These are phyloP conservation scores for Myotis lucifugus DNA, from an alignment of 2,113 vertebrate genomes.

Conservation along the genomic window DNA sequence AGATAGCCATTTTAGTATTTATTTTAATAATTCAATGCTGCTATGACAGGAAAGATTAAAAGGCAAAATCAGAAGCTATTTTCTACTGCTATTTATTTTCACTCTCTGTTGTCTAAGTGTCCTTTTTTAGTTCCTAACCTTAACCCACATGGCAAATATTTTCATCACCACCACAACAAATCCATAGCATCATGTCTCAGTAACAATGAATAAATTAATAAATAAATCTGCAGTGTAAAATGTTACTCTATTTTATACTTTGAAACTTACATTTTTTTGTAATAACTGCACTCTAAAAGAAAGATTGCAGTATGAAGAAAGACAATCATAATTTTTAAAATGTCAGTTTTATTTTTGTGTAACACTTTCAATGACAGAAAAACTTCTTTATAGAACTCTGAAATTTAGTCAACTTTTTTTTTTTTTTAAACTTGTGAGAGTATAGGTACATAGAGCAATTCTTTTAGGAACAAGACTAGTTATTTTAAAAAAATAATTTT, in stretches of 20 bases:
- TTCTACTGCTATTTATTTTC: not conserved
- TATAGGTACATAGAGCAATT: not conserved
- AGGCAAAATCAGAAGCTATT: not conserved
- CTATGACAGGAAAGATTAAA: not conserved
- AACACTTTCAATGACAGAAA: not conserved
- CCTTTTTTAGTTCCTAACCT: not conserved
- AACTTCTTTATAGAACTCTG: not conserved
- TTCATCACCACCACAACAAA: not conserved
- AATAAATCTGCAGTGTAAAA: not conserved
- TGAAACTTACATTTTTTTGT: constrained; percentile 2
- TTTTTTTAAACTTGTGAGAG: not conserved
- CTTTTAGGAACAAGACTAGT: not conserved
- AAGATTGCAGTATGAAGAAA: not conserved
- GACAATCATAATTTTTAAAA: not conserved
- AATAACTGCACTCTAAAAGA: constrained; percentile 18
- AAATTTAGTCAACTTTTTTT: not conserved
- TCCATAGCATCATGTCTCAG: not conserved
- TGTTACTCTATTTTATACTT: not conserved
- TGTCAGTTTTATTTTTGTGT: constrained; percentile 34
- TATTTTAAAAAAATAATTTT: not conserved
- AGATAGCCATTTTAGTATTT: not conserved
- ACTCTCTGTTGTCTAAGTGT: not conserved
- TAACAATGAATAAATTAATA: constrained; percentile 12
- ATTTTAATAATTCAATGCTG: not conserved
- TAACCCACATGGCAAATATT: not conserved